Evolutionary conservation across 2,888 invertebrate genomes (phyloP).

Genomic region (Poecilobothrus nobilitatus): DNA sequence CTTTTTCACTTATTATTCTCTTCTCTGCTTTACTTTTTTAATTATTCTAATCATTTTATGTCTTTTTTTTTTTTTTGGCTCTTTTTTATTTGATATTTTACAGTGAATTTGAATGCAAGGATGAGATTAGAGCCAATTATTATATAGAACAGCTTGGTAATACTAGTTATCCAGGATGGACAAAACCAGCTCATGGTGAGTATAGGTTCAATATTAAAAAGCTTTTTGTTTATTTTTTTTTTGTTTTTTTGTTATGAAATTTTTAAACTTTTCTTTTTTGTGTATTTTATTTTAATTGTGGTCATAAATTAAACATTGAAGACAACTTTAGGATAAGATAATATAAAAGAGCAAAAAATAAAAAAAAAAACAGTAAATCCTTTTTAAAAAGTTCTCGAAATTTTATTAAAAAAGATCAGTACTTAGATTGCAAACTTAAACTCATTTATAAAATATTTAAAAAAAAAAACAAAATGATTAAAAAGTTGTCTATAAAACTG

Average conservation of each 20-base stretch:
- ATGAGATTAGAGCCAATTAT: slow-evolving; percentile 51
- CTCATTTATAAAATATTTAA: too few relatives aligned
- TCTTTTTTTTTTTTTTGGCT: slow-evolving; percentile 9
- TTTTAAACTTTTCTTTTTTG: slow-evolving; percentile 11
- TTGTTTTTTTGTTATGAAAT: slow-evolving; percentile 9
- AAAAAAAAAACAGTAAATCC: too few relatives aligned
- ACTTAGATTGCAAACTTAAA: too few relatives aligned
- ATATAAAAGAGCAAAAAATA: too few relatives aligned
- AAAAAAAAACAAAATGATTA: too few relatives aligned
- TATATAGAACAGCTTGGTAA: slow-evolving; percentile 51
- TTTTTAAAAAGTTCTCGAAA: too few relatives aligned
- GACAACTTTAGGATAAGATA: not conserved
- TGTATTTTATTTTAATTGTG: slow-evolving; percentile 6
- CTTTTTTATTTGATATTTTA: slow-evolving; percentile 2
- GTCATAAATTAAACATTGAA: not conserved
- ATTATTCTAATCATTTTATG: slow-evolving; percentile 10
- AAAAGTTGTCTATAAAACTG: too few relatives aligned
- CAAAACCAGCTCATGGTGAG: slow-evolving; percentile 41
- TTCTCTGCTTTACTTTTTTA: not conserved
- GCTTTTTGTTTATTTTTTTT: slow-evolving; percentile 10
- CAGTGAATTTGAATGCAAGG: slow-evolving; percentile 50
- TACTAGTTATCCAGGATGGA: slow-evolving; percentile 50
- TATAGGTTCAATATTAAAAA: slow-evolving; percentile 16
- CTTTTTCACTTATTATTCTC: not conserved
- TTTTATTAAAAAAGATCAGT: too few relatives aligned